These are phyloP conservation scores for Lamellibrachia satsuma DNA, from an alignment of 2,888 invertebrate genomes.

Conservation along the genomic window DNA sequence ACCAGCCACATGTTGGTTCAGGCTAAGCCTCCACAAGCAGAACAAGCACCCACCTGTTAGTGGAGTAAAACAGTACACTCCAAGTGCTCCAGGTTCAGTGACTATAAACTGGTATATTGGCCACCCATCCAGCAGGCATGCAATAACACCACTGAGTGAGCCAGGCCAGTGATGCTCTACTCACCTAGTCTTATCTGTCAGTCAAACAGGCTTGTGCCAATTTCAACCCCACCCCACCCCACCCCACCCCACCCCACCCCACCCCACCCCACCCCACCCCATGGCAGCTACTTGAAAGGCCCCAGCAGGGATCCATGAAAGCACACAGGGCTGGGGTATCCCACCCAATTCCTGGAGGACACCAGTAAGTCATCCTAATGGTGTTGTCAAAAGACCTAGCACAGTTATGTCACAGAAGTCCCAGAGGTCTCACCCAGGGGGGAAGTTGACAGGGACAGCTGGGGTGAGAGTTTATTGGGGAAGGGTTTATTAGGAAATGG, in stretches of 20 bases:
- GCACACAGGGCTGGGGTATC: not conserved
- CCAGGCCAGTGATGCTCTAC: not conserved
- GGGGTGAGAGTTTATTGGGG: not conserved
- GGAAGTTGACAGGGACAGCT: not conserved
- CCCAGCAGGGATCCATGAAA: not conserved
- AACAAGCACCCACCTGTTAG: not conserved
- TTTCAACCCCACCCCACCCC: not conserved
- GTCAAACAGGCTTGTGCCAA: not conserved
- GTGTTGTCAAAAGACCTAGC: not conserved
- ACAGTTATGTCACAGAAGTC: not conserved
- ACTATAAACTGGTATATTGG: not conserved
- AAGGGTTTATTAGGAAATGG: constrained; percentile 10
- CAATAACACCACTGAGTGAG: not conserved
- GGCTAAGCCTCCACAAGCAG: not conserved
- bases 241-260: no score
- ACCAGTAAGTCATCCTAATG: not conserved
- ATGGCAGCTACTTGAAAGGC: not conserved
- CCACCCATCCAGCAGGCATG: not conserved
- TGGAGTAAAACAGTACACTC: not conserved
- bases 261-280: not conserved
- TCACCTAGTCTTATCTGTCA: not conserved
- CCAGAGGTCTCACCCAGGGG: not conserved
- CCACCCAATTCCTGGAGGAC: not conserved
- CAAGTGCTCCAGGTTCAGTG: not conserved
- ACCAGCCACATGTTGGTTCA: not conserved